These are phyloP conservation scores for Sialis fuliginosa DNA, from an alignment of 2,888 invertebrate genomes.

Conservation along the genomic window DNA sequence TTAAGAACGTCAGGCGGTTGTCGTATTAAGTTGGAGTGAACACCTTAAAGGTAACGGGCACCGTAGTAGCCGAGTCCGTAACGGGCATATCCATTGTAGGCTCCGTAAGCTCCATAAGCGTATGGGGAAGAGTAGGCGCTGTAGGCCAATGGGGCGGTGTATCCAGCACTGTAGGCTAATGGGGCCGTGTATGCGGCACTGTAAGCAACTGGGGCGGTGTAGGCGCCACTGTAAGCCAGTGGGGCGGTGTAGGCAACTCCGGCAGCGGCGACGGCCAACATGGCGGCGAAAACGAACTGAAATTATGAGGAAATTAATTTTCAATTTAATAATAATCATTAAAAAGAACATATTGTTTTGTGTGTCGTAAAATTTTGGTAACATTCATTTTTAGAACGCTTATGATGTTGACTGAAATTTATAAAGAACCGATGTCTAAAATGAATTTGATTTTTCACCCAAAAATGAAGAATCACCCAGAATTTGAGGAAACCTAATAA, in stretches of 20 bases:
- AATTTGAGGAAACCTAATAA: too few species aligned
- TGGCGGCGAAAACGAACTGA: constrained; percentile 7
- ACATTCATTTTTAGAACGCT: neutral
- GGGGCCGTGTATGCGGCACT: neutral
- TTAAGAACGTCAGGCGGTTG: neutral
- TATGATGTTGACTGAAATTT: neutral
- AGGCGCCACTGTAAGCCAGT: neutral
- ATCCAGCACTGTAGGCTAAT: neutral
- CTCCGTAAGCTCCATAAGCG: neutral
- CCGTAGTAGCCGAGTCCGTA: neutral
- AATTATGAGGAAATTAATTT: neutral
- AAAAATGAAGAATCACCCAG: too few species aligned
- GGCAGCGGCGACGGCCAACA: constrained; percentile 7
- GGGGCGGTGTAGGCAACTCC: constrained; percentile 6
- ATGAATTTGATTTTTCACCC: too few species aligned
- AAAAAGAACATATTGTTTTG: neutral
- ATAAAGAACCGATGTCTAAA: neutral
- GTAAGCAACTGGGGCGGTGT: neutral
- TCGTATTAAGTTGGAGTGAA: neutral
- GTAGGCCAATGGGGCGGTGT: neutral
- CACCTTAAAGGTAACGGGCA: neutral
- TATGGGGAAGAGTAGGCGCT: neutral
- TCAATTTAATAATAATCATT: neutral
- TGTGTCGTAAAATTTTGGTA: neutral
- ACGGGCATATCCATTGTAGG: neutral